These are phyloP conservation scores for Sycophila sp. DNA, from an alignment of 1,140 invertebrate genomes.

Conservation along the genomic window DNA sequence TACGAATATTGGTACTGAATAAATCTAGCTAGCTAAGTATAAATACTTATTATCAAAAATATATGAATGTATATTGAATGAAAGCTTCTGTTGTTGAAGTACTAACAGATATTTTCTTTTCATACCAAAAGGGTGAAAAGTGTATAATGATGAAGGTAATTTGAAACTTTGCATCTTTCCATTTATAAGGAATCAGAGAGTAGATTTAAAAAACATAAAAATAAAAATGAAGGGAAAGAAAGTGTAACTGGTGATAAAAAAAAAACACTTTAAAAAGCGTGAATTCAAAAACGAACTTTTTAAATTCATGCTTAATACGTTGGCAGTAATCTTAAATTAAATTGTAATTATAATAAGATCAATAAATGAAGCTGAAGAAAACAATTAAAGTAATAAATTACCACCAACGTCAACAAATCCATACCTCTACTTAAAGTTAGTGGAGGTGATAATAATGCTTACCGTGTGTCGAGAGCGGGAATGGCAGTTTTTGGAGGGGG, in stretches of 20 bases:
- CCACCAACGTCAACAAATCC: no score
- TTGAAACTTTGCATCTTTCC: conserved; percentile 34
- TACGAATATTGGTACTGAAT: conserved; percentile 4
- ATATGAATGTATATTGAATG: no score
- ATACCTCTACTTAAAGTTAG: not conserved
- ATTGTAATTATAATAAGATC: not conserved
- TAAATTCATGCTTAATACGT: not conserved
- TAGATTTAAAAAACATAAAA: conserved; percentile 15
- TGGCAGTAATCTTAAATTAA: no score
- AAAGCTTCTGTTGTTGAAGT: not conserved
- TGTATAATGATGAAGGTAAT: conserved; percentile 26
- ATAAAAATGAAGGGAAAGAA: not conserved
- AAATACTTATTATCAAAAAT: no score
- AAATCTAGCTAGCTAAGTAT: no score
- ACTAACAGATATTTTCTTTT: not conserved
- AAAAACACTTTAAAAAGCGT: conserved; percentile 5
- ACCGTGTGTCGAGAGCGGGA: conserved; percentile 32
- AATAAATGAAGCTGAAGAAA: no score
- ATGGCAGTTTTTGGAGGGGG: not conserved
- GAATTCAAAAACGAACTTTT: conserved; percentile 17
- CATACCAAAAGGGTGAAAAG: conserved; percentile 5
- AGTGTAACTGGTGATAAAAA: no score
- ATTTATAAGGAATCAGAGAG: conserved; percentile 8
- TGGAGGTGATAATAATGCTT: conserved; percentile 13
- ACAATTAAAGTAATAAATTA: no score